Percentiles rank a stretch among this genome's conserved stretches.
These are phyloP conservation scores for Scyliorhinus canicula DNA, from an alignment of 2,797 vertebrate genomes.

Conservation along the genomic window DNA sequence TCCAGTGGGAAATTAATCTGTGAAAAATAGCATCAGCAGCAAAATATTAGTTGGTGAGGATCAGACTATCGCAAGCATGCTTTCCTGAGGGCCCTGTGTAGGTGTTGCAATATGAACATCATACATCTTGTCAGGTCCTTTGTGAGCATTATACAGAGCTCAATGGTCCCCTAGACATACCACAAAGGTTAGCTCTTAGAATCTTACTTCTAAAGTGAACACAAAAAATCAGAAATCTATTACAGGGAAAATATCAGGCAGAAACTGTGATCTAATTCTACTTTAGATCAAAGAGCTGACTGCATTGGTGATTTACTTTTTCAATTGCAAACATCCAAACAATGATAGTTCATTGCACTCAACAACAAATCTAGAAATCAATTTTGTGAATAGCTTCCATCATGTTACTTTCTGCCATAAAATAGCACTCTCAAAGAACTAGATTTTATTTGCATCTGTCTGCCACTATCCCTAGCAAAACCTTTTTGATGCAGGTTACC, in stretches of 20 bases:
- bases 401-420: not conserved
- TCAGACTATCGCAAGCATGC: not conserved
- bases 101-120: not conserved
- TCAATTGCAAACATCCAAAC: not conserved
- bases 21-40: not conserved
- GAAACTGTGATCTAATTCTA: too few relatives aligned
- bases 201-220: not conserved
- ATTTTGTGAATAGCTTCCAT: not conserved
- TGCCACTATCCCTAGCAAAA: not conserved
- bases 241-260: not conserved
- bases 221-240: not conserved
- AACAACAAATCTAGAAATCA: not conserved
- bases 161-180: not conserved
- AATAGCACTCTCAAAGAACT: not conserved
- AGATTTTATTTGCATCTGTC: not conserved
- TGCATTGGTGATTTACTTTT: not conserved
- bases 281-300: not conserved
- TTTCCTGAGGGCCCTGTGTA: not conserved
- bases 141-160: not conserved
- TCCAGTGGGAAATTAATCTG: not conserved
- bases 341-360: not conserved
- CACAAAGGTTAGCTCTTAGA: not conserved
- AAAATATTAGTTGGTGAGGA: not conserved
- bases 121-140: not conserved
- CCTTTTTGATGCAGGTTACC: too few relatives aligned